Conservation (phyloP, 53 echinoderm and acorn worm genomes). For the Antedon mediterranea region DNA sequence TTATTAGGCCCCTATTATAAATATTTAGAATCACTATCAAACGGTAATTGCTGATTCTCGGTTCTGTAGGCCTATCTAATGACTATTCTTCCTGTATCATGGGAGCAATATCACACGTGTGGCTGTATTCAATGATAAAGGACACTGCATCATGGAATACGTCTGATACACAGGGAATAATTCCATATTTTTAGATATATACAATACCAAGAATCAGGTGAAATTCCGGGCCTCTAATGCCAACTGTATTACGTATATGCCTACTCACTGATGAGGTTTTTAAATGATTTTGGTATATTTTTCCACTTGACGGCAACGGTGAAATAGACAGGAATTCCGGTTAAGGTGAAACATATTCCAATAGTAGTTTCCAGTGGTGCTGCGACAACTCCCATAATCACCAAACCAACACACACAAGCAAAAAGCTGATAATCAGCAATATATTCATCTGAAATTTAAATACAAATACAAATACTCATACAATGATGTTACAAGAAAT, state of each 20-base stretch:
- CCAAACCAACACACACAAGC: constrained; percentile 7
- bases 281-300: constrained; percentile 7
- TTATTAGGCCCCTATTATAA: not conserved
- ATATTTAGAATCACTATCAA: not conserved
- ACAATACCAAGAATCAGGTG: not conserved
- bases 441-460: not conserved
- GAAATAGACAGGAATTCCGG: constrained; percentile 13
- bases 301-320: constrained; percentile 15
- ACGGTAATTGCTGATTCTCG: too few relatives aligned
- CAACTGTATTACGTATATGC: too few relatives aligned
- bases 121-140: too few relatives aligned
- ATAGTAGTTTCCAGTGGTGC: constrained; percentile 12
- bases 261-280: constrained; percentile 6
- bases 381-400: constrained; percentile 8
- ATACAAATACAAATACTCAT: too few relatives aligned
- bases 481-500: too few relatives aligned
- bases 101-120: too few relatives aligned
- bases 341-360: constrained; percentile 12
- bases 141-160: too few relatives aligned
- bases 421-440: not conserved
- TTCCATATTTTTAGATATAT: too few relatives aligned
- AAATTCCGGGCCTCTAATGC: not conserved
- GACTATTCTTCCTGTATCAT: too few relatives aligned
- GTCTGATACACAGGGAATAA: too few relatives aligned
- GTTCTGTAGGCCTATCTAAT: too few relatives aligned